Evolutionary conservation across 2,113 vertebrate genomes (phyloP), one percentile per base, ranked within the genome.

Genomic region (rabbit (Oryctolagus cuniculus)): DNA sequence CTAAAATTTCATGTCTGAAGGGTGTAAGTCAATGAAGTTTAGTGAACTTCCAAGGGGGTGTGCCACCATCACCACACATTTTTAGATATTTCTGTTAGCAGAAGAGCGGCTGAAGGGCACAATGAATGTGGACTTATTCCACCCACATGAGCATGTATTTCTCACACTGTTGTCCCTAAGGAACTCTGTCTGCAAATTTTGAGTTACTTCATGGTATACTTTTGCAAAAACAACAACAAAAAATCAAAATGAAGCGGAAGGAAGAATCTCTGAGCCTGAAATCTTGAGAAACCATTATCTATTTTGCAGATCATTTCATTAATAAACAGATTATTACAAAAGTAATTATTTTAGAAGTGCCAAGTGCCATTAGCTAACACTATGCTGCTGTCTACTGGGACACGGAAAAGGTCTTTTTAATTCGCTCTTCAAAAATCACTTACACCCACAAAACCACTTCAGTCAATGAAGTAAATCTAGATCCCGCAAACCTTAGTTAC

Each of bases 381-480:
- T 86, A 55, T 74, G 72, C 86, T 95, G 70, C 87, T 97, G 88
- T 95, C 96, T 96, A 55, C 24, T 87, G 95, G 95, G 95, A 96
- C 93, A 91, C 90, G 92, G 63, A 95, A 95, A 93, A 96, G 92
- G 83, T 95, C 89, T 96, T 93, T 95, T 95, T 94, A 94, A 97
- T 96, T 96, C 95, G 78, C 90, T 97, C 93, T 96, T 97, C 86
- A 96, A 64, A 96, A 97, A 94, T 95, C 96, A 91, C 94, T 96
- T 96, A 93, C 44, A 96, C 91, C 93, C 86, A 95, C 82, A 96
- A 96, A 89, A 95, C 86, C 87, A 95, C 96, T 96, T 97, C 63
- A 96, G 82, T 91, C 95, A 93, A 94, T 0, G 15, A 79, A 94
- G 80, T 87, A 88, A 81, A 91, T 93, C 78, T 67, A 96, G 93